phyloP scores from a whole-genome alignment of 2,888 invertebrate species.

The Ophraella communa region DNA sequence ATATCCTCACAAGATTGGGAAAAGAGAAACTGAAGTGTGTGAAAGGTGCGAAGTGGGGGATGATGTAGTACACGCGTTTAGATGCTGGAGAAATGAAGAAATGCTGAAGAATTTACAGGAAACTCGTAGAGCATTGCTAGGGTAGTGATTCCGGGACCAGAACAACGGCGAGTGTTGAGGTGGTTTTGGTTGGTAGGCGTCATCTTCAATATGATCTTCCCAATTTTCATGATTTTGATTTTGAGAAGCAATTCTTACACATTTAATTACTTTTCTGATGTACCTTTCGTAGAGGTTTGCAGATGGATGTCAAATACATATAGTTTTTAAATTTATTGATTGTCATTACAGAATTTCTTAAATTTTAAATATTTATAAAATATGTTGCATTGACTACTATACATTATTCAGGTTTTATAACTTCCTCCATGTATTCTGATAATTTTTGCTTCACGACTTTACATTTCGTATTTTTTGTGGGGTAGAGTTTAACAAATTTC shows the following conservation, averaged over 20 bases:
- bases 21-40: too few species aligned
- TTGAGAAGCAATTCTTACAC: not conserved
- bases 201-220: not conserved
- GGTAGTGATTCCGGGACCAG: too few species aligned
- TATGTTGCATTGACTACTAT: too few species aligned
- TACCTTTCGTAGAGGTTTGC: not conserved
- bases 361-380: not conserved
- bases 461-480: not conserved
- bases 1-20: too few species aligned
- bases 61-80: too few species aligned
- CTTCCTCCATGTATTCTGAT: not conserved
- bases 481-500: not conserved
- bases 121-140: too few species aligned
- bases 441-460: not conserved
- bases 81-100: too few species aligned
- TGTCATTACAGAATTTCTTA: not conserved
- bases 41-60: too few species aligned
- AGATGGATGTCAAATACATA: not conserved
- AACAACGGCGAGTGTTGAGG: too few species aligned
- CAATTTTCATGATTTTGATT: not conserved
- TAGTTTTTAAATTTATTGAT: not conserved
- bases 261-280: not conserved
- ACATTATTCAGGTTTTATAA: not conserved
- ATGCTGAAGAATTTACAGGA: too few species aligned
- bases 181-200: too few species aligned